Percentiles rank a stretch among this genome's conserved stretches.
phyloP scores from a whole-genome alignment of 2,888 invertebrate species.

The Melanostoma mellinum region DNA sequence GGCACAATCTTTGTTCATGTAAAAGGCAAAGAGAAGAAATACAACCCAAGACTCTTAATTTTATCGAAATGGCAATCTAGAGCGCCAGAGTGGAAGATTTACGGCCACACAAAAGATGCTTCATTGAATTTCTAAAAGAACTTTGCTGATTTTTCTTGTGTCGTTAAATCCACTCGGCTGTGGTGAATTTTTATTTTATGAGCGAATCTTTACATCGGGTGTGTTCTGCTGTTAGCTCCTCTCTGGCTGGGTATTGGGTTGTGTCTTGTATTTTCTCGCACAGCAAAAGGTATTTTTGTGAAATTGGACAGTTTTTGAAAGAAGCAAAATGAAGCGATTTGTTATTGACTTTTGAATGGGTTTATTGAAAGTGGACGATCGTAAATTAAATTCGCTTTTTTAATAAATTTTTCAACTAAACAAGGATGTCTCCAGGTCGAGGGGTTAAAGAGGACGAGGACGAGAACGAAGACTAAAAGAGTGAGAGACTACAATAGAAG shows the following conservation, averaged over 20 bases:
- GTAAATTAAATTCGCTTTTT: constrained; percentile 22
- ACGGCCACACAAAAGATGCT: constrained; percentile 45
- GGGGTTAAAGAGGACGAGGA: too few species aligned
- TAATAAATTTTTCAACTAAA: too few species aligned
- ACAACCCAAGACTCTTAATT: constrained; percentile 24
- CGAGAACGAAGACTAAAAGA: too few species aligned
- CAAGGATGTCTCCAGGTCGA: too few species aligned
- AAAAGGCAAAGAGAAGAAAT: not conserved
- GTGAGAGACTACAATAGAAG: too few species aligned
- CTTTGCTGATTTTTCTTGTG: constrained; percentile 20
- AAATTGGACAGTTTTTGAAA: constrained; percentile 22
- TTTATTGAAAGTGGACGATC: constrained; percentile 9
- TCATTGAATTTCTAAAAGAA: constrained; percentile 49
- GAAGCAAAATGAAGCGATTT: constrained; percentile 25
- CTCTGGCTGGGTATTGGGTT: constrained; percentile 24
- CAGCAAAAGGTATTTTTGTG: not conserved
- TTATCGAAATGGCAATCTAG: constrained; percentile 40
- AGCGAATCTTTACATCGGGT: constrained; percentile 34
- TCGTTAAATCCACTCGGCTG: constrained; percentile 40
- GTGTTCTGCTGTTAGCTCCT: constrained; percentile 6
- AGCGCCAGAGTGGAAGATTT: constrained; percentile 45
- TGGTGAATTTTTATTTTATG: constrained; percentile 44
- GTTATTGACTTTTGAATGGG: constrained; percentile 15
- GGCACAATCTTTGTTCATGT: constrained; percentile 11
- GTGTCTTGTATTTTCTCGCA: not conserved